Evolutionary conservation across 2,888 invertebrate genomes (phyloP).

Genomic region (Onthophagus sagittarius): DNA sequence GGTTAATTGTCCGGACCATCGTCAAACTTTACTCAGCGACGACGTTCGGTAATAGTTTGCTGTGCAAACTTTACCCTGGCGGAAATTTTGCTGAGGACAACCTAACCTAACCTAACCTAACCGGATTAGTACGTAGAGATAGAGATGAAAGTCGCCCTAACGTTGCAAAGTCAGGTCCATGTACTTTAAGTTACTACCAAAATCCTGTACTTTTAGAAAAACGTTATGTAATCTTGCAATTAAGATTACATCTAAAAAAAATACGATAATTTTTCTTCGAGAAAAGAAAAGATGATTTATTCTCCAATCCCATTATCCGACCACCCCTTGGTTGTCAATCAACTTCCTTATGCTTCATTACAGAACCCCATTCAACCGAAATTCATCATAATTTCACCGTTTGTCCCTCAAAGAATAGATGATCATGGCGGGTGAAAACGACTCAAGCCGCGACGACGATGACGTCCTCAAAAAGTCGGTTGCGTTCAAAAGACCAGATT

Average conservation of each 20-base stretch:
- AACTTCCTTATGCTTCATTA: not conserved
- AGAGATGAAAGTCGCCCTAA: not conserved
- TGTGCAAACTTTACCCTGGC: constrained; percentile 3
- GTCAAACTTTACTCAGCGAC: not conserved
- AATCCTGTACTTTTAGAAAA: no score
- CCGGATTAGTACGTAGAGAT: not conserved
- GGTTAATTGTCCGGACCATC: constrained; percentile 9
- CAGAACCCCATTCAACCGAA: not conserved
- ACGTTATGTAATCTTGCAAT: no score
- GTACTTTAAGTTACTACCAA: no score
- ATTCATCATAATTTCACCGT: not conserved
- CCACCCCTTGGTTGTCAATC: not conserved
- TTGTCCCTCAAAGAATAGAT: not conserved
- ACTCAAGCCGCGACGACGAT: not conserved
- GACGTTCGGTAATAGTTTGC: not conserved
- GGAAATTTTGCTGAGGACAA: constrained; percentile 11
- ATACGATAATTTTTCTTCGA: no score
- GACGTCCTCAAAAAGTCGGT: not conserved
- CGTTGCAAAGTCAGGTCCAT: no score
- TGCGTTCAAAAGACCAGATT: not conserved
- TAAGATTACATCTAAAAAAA: no score
- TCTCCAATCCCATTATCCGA: not conserved
- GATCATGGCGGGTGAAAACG: not conserved
- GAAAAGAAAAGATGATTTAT: not conserved
- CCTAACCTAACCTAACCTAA: constrained; percentile 7